Evolutionary conservation across 2,797 vertebrate genomes (phyloP).

Genomic region (Sebastolobus alascanus): DNA sequence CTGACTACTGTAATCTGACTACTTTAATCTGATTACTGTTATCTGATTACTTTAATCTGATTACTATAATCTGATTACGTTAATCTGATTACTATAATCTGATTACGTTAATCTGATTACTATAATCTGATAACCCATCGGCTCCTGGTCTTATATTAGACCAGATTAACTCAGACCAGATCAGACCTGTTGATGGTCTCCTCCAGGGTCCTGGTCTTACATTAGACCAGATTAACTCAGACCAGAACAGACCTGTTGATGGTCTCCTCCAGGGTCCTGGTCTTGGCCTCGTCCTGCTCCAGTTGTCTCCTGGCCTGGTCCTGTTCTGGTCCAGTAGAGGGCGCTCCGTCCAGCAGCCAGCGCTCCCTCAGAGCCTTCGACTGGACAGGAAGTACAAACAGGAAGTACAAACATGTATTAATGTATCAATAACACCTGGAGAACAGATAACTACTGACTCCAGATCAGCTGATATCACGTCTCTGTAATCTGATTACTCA

Average conservation of each 20-base stretch:
- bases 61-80: too few species aligned
- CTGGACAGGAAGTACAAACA: conserved; percentile 73
- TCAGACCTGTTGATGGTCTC: not conserved
- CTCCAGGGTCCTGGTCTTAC: not conserved
- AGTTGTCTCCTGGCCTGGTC: conserved; percentile 89
- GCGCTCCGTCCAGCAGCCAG: conserved; percentile 94
- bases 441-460: too few species aligned
- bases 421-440: too few species aligned
- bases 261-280: conserved; percentile 34
- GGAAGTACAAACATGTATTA: too few species aligned
- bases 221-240: not conserved
- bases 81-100: too few species aligned
- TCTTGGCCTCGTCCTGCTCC: conserved; percentile 90
- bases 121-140: too few species aligned
- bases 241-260: conserved; percentile 70
- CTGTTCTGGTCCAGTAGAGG: conserved; percentile 86
- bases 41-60: too few species aligned
- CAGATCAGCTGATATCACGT: too few species aligned
- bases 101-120: too few species aligned
- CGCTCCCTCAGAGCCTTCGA: conserved; percentile 93
- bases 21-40: too few species aligned
- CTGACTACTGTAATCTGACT: too few species aligned
- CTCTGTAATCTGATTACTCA: too few species aligned
- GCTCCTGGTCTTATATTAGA: not conserved
- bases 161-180: not conserved